Base-by-base conservation (phyloP, 2,888 invertebrate species). In the Orthosia gothica region DNA sequence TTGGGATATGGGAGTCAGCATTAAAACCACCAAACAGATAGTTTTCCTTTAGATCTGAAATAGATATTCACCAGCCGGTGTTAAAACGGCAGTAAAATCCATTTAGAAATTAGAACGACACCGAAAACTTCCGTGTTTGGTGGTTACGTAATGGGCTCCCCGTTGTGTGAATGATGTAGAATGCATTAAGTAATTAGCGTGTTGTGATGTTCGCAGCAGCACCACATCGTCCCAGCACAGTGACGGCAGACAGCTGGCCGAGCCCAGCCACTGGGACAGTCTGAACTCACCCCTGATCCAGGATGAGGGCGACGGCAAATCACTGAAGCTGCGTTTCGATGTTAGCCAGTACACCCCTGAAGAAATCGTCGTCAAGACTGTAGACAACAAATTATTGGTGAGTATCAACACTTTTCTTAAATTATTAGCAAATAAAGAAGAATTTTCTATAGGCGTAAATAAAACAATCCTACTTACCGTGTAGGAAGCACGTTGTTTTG, bases 311-410 rank as follows among this genome's bases (percentile, higher is more conserved):
- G 98, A 99, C 93, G 99, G 98, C 96, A 99, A 99, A 96, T 98
- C 98, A 93, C 97, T 99, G 88, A 99, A 99, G 93, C 97, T 99
- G 84, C 97, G 99, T 92, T 99, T 99, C 96, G 99, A 99, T 94
- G 99, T 99, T 88, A 99, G 99, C 92, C 99, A 99, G 96, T 99
- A 99, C 97, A 98, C 98, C 73, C 98, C 98, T 66, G 99, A 99
- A 95, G 99, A 99, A 97, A 99, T 99, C 93, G 99, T 99, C 92
- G 99, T 99, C 85, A 99, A 99, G 97, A 99, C 99, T 84, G 99
- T 99, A 88, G 99, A 99, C 97, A 99, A 99, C 97, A 99, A 99
- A 97, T 97, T 99, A 93, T 97, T 99, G 97, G 99, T 99, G 94
- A 97, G 98, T 95, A 67, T 50, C 45, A 52, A 40, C 1, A 47